Evolutionary conservation across 2,888 invertebrate genomes (phyloP).

Genomic region (Eugnorisma glareosa): DNA sequence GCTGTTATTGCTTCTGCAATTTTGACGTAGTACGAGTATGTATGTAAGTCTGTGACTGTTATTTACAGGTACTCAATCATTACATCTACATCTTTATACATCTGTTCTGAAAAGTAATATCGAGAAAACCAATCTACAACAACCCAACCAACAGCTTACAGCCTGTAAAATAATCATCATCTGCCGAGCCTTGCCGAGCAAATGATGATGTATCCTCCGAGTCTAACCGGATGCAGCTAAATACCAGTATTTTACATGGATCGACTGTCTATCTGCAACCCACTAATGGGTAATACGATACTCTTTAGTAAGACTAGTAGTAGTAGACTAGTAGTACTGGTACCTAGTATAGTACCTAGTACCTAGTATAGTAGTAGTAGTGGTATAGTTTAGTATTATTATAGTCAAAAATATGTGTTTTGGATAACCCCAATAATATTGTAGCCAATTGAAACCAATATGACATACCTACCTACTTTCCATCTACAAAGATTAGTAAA

Average conservation of each 20-base stretch:
- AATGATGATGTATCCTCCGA: background rate
- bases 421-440: background rate
- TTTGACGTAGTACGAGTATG: slow-evolving; percentile 3
- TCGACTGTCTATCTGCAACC: background rate
- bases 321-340: no score
- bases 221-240: background rate
- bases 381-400: no score
- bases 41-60: background rate
- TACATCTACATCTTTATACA: background rate
- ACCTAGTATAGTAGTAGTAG: no score
- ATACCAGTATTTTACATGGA: background rate
- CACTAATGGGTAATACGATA: background rate
- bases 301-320: background rate
- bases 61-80: background rate
- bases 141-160: background rate
- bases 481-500: background rate
- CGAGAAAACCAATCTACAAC: no score
- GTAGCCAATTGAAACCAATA: background rate
- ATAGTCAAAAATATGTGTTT: background rate
- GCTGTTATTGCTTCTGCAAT: slow-evolving; percentile 39
- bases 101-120: background rate
- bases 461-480: background rate
- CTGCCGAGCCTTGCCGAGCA: background rate
- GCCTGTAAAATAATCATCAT: background rate
- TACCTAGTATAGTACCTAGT: no score